Evolutionary conservation across 2,888 invertebrate species (phyloP).

Genomic region (Drosophila mercatorum): DNA sequence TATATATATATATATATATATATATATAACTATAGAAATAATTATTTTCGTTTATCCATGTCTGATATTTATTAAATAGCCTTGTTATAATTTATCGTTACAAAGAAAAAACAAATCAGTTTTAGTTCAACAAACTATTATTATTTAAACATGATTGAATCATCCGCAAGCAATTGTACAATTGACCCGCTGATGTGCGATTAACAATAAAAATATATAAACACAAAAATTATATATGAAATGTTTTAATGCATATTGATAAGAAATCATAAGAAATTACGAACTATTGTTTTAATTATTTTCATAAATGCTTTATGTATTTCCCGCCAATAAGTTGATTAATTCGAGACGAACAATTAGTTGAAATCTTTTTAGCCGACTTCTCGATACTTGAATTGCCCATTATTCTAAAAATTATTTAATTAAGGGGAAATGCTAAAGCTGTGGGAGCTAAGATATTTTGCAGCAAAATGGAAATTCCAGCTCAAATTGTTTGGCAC

Average conservation of each 20-base stretch:
- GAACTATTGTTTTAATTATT: not conserved
- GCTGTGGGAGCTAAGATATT: not conserved
- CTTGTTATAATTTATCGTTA: slow-evolving; percentile 72
- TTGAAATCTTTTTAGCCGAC: not conserved
- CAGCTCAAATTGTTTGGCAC: not conserved
- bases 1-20: slow-evolving; percentile 12
- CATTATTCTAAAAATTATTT: not conserved
- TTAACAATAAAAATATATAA: slow-evolving; percentile 61
- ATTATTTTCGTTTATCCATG: slow-evolving; percentile 70
- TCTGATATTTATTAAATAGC: slow-evolving; percentile 77
- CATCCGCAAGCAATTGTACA: slow-evolving; percentile 41
- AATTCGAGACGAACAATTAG: not conserved
- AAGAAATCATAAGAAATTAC: not conserved
- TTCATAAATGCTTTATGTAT: not conserved
- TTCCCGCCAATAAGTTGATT: slow-evolving; percentile 10
- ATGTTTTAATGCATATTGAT: slow-evolving; percentile 1
- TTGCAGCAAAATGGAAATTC: not conserved
- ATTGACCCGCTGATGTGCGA: slow-evolving; percentile 62
- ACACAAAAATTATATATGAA: slow-evolving; percentile 19
- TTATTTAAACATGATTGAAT: slow-evolving; percentile 1
- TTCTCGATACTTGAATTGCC: slow-evolving; percentile 3
- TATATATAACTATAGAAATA: slow-evolving; percentile 27
- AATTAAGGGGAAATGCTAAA: slow-evolving; percentile 2
- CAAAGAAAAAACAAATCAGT: slow-evolving; percentile 29
- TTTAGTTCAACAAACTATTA: slow-evolving; percentile 33